A percentile compares a stretch with the other conserved stretches of the same genome.
These are phyloP conservation scores for Aphrocallistes beatrix DNA, from an alignment of 37 sponge, comb jelly and placozoan genomes.

Conservation along the genomic window DNA sequence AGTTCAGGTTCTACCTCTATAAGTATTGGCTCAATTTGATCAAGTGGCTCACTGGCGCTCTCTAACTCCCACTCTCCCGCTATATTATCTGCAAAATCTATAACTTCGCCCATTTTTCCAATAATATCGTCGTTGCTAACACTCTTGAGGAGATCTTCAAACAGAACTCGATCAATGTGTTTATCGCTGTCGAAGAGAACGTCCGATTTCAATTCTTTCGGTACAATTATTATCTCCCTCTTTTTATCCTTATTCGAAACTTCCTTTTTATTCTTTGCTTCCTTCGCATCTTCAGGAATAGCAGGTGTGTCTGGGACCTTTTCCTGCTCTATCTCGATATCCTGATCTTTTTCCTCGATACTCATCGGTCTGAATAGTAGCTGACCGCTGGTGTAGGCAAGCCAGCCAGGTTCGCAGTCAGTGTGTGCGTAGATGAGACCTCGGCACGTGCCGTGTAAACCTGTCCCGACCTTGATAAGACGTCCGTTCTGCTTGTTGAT, in stretches of 20 bases:
- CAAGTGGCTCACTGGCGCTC: too few species aligned
- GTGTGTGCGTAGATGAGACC: constrained; percentile 32
- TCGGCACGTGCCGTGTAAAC: constrained; percentile 24
- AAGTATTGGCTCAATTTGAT: neutral
- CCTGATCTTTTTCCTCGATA: constrained; percentile 25
- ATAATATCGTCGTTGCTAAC: too few species aligned
- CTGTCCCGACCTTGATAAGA: constrained; percentile 35
- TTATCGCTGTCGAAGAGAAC: too few species aligned
- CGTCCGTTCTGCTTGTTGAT: constrained; percentile 30
- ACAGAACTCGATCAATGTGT: too few species aligned
- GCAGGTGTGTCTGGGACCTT: too few species aligned
- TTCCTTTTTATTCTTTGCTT: neutral
- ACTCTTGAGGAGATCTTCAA: too few species aligned
- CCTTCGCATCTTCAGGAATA: neutral
- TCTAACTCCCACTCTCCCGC: too few species aligned
- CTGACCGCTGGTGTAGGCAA: constrained; percentile 22
- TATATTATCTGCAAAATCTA: too few species aligned
- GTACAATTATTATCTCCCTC: too few species aligned
- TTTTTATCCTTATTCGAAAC: too few species aligned
- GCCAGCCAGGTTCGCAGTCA: constrained; percentile 31
- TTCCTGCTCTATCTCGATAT: constrained; percentile 14
- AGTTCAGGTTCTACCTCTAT: neutral
- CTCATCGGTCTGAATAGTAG: constrained; percentile 23
- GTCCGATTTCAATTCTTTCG: too few species aligned
- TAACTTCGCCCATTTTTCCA: too few species aligned